Percentiles rank a stretch among this genome's conserved stretches.
Evolutionary conservation across 2,888 invertebrate genomes (phyloP).

Genomic region (Heliconius erato): DNA sequence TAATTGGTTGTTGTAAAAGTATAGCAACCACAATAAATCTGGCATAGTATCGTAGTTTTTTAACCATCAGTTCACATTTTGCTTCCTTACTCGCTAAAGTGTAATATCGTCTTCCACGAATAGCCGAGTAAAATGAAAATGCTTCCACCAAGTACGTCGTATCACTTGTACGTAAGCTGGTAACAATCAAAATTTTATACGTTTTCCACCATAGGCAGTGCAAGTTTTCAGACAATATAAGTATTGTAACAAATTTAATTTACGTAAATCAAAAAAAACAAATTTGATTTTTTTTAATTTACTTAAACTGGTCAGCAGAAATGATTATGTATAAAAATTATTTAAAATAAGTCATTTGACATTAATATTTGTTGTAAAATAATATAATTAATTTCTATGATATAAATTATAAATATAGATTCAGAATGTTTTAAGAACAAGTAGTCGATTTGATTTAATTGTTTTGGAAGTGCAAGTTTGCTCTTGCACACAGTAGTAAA

Average conservation of each 20-base stretch:
- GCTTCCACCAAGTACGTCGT: slow-evolving; percentile 98
- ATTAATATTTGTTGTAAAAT: too few species aligned
- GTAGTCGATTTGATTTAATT: too few species aligned
- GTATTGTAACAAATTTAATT: too few species aligned
- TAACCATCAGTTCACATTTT: slow-evolving; percentile 98
- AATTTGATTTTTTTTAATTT: too few species aligned
- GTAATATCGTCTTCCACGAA: slow-evolving; percentile 96
- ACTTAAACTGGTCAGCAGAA: too few species aligned
- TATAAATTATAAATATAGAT: too few species aligned
- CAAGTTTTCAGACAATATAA: not conserved
- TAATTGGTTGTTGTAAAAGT: slow-evolving; percentile 95
- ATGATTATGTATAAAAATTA: too few species aligned
- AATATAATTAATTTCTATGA: too few species aligned
- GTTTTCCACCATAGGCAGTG: not conserved
- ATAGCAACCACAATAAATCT: slow-evolving; percentile 98
- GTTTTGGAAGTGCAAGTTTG: too few species aligned
- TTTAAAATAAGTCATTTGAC: too few species aligned
- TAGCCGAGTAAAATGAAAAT: slow-evolving; percentile 98
- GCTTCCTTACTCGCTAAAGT: slow-evolving; percentile 97
- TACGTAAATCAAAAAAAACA: too few species aligned
- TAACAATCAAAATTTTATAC: slow-evolving; percentile 55
- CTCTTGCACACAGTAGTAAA: not conserved
- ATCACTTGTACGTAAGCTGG: slow-evolving; percentile 97
- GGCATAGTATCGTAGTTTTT: slow-evolving; percentile 97
- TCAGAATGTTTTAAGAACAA: too few species aligned